Evolutionary conservation across 2,888 invertebrate genomes (phyloP).

Genomic region (Trichogramma evanescens): DNA sequence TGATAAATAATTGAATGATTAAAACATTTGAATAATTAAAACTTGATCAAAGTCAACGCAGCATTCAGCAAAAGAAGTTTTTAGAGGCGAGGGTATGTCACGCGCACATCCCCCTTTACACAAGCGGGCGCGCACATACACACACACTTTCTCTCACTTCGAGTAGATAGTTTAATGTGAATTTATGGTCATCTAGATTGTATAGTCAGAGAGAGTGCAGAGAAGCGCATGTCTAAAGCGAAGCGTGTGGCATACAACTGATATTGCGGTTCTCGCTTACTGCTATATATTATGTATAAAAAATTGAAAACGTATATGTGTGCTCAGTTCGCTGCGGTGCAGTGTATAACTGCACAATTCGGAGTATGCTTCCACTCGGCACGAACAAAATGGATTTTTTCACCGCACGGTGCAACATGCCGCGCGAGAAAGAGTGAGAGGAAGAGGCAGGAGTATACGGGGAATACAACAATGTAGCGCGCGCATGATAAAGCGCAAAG

Average conservation of each 20-base stretch:
- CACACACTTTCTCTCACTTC: constrained; percentile 18
- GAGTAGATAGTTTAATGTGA: constrained; percentile 46
- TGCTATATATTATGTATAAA: no score
- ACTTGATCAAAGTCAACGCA: constrained; percentile 17
- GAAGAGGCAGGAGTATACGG: not conserved
- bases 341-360: not conserved
- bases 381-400: no score
- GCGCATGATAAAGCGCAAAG: not conserved
- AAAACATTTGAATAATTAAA: constrained; percentile 15
- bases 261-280: constrained; percentile 10
- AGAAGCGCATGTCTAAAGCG: constrained; percentile 34
- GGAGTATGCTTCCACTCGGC: constrained; percentile 17
- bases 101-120: no score
- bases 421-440: not conserved
- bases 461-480: not conserved
- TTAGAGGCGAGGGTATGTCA: constrained; percentile 17
- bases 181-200: constrained; percentile 46
- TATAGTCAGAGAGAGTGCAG: constrained; percentile 33
- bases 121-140: constrained; percentile 8
- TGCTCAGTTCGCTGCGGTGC: not conserved
- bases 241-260: constrained; percentile 16
- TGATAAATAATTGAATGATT: no score
- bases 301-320: no score
- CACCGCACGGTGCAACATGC: not conserved
- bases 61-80: constrained; percentile 22